These are phyloP conservation scores for Cephalopholis sonnerati DNA, from an alignment of 2,113 vertebrate genomes.

Conservation along the genomic window DNA sequence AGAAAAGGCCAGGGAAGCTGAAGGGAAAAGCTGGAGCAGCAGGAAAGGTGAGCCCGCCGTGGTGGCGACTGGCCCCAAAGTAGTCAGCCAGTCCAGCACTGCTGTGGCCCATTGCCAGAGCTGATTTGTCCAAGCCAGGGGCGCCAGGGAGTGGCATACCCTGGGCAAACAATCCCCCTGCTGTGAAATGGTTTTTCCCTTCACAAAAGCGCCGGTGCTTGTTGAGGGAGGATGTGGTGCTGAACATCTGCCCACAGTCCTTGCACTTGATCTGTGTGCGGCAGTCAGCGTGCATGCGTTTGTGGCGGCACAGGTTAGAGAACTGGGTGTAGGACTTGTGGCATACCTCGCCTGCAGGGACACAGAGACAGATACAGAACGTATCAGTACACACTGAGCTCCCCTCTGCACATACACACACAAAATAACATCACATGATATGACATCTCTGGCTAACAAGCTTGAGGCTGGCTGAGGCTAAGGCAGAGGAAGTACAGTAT, in stretches of 20 bases:
- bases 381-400: conserved; percentile 46
- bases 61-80: conserved; percentile 97
- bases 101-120: conserved; percentile 94
- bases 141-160: conserved; percentile 95
- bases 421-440: conserved; percentile 48
- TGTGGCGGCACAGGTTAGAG: conserved; percentile 99
- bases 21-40: conserved; percentile 97
- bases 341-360: conserved; percentile 95
- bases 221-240: conserved; percentile 99
- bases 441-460: conserved; percentile 42
- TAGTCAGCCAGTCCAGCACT: conserved; percentile 97
- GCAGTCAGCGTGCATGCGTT: conserved; percentile 99
- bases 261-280: conserved; percentile 99
- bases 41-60: conserved; percentile 96
- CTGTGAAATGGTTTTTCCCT: conserved; percentile 98
- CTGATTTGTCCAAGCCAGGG: conserved; percentile 95
- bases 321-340: conserved; percentile 99
- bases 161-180: conserved; percentile 98
- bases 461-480: conserved; percentile 31
- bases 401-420: background rate
- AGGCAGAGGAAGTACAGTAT: conserved; percentile 61
- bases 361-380: conserved; percentile 68
- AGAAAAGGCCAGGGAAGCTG: conserved; percentile 98
- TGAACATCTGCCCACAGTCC: conserved; percentile 99
- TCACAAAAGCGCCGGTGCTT: conserved; percentile 99